These are phyloP conservation scores for Sciurus vulgaris DNA, from an alignment of 2,797 vertebrate genomes.

Conservation along the genomic window DNA sequence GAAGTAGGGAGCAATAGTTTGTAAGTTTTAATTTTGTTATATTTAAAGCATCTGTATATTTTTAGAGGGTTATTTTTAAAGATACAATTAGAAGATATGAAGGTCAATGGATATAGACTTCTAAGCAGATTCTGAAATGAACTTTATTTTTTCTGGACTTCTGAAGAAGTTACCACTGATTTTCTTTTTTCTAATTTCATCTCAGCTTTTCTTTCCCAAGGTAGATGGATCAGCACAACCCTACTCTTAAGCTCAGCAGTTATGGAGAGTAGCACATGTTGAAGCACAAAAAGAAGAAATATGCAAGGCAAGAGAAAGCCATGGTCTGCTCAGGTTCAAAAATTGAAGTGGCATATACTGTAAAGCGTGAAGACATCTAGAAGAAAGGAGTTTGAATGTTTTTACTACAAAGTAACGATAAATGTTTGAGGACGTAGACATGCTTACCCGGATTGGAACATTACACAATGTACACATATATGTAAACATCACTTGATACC, in stretches of 20 bases:
- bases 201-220: conserved; percentile 37
- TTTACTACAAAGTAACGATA: neutral
- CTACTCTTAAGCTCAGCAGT: neutral
- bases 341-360: neutral
- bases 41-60: neutral
- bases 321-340: neutral
- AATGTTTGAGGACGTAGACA: neutral
- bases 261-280: neutral
- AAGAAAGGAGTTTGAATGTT: neutral
- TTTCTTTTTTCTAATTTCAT: conserved; percentile 17
- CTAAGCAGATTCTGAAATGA: conserved; percentile 5
- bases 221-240: too few relatives aligned
- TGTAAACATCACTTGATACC: neutral
- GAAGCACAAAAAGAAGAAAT: neutral
- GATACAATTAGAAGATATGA: neutral
- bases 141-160: conserved; percentile 6
- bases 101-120: neutral
- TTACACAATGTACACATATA: neutral
- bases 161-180: neutral
- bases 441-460: neutral
- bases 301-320: neutral
- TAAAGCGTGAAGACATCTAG: neutral
- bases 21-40: neutral
- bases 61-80: neutral
- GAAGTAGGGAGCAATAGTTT: neutral